Evolutionary conservation across 2,888 invertebrate species (phyloP).

Genomic region (Dryocosmus kuriphilus): DNA sequence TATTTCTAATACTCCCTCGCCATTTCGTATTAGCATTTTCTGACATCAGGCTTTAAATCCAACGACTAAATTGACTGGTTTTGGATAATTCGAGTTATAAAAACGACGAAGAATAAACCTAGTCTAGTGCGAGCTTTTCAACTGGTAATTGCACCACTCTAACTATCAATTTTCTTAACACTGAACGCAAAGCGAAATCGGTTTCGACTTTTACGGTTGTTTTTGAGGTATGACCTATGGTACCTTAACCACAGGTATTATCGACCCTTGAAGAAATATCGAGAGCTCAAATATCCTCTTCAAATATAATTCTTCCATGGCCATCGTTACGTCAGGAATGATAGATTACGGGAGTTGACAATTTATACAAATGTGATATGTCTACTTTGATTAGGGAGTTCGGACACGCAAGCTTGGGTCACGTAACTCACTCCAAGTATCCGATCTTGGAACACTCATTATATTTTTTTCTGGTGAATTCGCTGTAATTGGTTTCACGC

Average conservation of each 20-base stretch:
- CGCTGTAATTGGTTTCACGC: slow-evolving; percentile 1
- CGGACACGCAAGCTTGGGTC: slow-evolving; percentile 3
- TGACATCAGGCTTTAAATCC: neutral
- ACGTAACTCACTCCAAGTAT: neutral
- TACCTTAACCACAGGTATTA: slow-evolving; percentile 19
- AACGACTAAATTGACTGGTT: slow-evolving; percentile 6
- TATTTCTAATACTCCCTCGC: neutral
- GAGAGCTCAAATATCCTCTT: slow-evolving; percentile 15
- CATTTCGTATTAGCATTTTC: slow-evolving; percentile 1
- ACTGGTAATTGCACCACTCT: slow-evolving; percentile 5
- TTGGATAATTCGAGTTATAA: neutral
- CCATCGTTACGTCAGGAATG: neutral
- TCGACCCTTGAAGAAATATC: slow-evolving; percentile 17
- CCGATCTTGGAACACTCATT: slow-evolving; percentile 21
- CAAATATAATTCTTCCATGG: slow-evolving; percentile 6
- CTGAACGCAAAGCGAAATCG: neutral
- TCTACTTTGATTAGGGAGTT: slow-evolving; percentile 9
- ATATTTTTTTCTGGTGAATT: slow-evolving; percentile 3
- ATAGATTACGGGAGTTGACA: slow-evolving; percentile 6
- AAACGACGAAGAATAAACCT: slow-evolving; percentile 8
- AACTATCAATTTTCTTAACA: slow-evolving; percentile 28
- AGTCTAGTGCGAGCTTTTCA: neutral
- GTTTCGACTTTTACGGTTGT: neutral
- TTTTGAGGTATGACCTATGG: slow-evolving; percentile 9
- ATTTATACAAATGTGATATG: slow-evolving; percentile 18